Conservation (phyloP, 2,888 invertebrate species). For the Hyalella azteca region DNA sequence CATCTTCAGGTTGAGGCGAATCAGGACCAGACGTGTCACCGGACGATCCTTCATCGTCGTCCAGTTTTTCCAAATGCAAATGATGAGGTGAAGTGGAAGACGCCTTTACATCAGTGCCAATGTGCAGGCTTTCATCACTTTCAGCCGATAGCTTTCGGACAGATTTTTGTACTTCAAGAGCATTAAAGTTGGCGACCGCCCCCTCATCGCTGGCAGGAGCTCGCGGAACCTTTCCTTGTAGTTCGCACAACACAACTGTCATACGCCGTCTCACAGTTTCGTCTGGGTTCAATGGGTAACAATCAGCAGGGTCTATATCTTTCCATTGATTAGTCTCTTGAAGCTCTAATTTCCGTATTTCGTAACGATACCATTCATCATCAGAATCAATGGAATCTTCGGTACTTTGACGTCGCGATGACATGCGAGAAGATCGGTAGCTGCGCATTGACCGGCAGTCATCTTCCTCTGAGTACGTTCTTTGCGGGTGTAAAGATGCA, state of each 20-base stretch:
- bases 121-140: constrained; percentile 23
- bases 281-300: constrained; percentile 68
- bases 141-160: constrained; percentile 36
- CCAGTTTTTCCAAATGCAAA: constrained; percentile 46
- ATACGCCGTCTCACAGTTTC: constrained; percentile 79
- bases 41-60: constrained; percentile 70
- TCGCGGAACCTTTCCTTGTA: constrained; percentile 71
- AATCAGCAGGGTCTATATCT: constrained; percentile 59
- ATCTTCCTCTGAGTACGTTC: constrained; percentile 69
- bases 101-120: constrained; percentile 40
- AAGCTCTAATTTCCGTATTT: constrained; percentile 83
- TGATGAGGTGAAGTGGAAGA: constrained; percentile 42
- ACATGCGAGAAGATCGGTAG: constrained; percentile 83
- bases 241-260: constrained; percentile 78
- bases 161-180: constrained; percentile 53
- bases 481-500: constrained; percentile 59
- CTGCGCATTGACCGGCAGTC: constrained; percentile 87
- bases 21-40: constrained; percentile 90
- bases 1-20: constrained; percentile 69
- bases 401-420: constrained; percentile 80
- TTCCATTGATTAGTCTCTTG: constrained; percentile 70
- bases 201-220: constrained; percentile 60
- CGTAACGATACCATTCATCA: constrained; percentile 92
- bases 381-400: constrained; percentile 92
- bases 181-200: constrained; percentile 60